phyloP scores from a whole-genome alignment of 1,140 invertebrate genomes.

The Pteromalus puparum region DNA sequence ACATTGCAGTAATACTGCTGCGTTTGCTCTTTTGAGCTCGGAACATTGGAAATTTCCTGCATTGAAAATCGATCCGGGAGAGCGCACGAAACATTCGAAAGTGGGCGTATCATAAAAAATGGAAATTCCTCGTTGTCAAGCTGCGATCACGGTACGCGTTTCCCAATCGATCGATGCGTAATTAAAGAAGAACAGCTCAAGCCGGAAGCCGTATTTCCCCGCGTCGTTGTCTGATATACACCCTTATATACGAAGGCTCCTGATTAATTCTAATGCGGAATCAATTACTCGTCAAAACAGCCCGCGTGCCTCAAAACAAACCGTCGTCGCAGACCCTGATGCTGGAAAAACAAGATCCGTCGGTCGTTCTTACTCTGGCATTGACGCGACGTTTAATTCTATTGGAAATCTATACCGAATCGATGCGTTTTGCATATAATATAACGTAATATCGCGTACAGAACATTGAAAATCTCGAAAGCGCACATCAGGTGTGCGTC shows the following conservation, averaged over 20 bases:
- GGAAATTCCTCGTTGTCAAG: no score
- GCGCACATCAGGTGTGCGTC: no score
- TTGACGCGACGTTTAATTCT: neutral
- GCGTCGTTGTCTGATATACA: neutral
- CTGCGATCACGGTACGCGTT: no score
- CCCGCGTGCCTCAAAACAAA: constrained; percentile 40
- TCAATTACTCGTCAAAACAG: constrained; percentile 47
- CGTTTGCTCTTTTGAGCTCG: neutral
- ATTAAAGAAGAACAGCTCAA: neutral
- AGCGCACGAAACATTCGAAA: no score
- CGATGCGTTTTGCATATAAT: no score
- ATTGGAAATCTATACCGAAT: no score
- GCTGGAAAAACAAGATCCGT: constrained; percentile 28
- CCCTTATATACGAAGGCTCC: neutral
- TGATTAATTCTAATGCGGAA: constrained; percentile 44
- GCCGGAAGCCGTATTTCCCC: neutral
- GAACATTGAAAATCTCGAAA: no score
- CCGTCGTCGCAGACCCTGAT: neutral
- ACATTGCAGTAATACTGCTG: neutral
- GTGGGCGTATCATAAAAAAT: no score
- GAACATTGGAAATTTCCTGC: neutral
- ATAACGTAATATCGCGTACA: no score
- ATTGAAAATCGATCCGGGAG: neutral
- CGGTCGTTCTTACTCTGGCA: neutral
- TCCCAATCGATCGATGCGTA: neutral